phyloP scores from a whole-genome alignment of 2,888 invertebrate genomes.

The Eupithecia abbreviata region DNA sequence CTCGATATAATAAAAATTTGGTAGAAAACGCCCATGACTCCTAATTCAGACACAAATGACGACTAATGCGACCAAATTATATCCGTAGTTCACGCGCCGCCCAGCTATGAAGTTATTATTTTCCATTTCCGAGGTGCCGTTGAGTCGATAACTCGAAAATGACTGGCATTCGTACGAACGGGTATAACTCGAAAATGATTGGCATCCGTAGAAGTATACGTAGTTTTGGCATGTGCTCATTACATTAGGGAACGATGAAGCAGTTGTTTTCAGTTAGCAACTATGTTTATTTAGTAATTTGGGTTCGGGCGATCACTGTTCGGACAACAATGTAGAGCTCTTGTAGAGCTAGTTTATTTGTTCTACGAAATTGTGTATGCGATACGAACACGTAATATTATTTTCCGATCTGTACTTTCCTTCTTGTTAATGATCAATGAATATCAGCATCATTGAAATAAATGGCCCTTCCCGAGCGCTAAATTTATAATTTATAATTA shows the following conservation, averaged over 20 bases:
- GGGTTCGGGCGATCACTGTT: slow-evolving; percentile 17
- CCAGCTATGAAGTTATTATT: slow-evolving; percentile 81
- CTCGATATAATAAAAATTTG: slow-evolving; percentile 27
- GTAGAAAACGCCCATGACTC: slow-evolving; percentile 47
- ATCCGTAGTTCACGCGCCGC: slow-evolving; percentile 68
- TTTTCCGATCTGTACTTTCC: neutral
- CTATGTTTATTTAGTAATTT: slow-evolving; percentile 41
- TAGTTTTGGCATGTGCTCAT: slow-evolving; percentile 65
- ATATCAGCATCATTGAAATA: neutral
- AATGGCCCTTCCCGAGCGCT: neutral
- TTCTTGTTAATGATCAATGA: neutral
- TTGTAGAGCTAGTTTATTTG: neutral
- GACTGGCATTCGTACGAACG: slow-evolving; percentile 74
- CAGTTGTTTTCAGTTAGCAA: slow-evolving; percentile 45
- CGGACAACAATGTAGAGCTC: slow-evolving; percentile 11
- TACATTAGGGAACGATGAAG: slow-evolving; percentile 74
- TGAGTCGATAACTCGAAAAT: slow-evolving; percentile 84
- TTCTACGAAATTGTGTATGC: neutral
- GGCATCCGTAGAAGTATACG: slow-evolving; percentile 65
- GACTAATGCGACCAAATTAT: slow-evolving; percentile 78
- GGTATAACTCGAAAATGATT: slow-evolving; percentile 81
- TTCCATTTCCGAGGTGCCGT: slow-evolving; percentile 78
- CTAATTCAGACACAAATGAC: slow-evolving; percentile 69
- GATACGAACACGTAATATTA: neutral
- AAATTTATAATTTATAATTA: neutral